phyloP scores from a whole-genome alignment of 2,113 vertebrate species.

The Clarias batrachus region DNA sequence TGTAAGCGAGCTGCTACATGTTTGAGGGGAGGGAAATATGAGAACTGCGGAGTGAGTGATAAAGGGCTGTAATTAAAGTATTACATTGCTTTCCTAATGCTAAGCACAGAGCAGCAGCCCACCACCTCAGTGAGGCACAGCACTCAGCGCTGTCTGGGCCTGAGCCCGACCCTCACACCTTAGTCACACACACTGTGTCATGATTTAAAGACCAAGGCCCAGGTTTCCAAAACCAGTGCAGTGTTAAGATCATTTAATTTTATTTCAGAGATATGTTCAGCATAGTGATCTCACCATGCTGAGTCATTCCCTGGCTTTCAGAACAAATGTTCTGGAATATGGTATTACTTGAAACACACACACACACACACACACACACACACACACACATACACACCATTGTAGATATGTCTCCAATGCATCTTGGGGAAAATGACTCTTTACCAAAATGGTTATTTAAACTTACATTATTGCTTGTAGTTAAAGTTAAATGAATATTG shows the following conservation, averaged over 20 bases:
- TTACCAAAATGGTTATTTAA: background rate
- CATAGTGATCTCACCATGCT: background rate
- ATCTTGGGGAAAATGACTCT: background rate
- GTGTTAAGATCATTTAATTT: background rate
- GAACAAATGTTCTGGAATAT: background rate
- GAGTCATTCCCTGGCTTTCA: background rate
- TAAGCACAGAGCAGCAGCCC: constrained; percentile 57
- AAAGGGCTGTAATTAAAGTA: constrained; percentile 61
- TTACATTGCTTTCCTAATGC: constrained; percentile 60
- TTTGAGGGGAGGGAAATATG: constrained; percentile 53
- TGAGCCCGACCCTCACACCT: constrained; percentile 44
- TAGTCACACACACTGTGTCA: constrained; percentile 44
- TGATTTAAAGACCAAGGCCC: constrained; percentile 20
- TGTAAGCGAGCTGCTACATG: constrained; percentile 54
- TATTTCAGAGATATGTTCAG: background rate
- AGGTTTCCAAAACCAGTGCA: constrained; percentile 6
- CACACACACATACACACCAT: too few species aligned
- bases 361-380: background rate
- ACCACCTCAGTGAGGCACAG: constrained; percentile 52
- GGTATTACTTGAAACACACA: background rate
- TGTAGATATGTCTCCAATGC: background rate
- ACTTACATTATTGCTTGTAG: background rate
- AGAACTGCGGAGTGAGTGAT: constrained; percentile 54
- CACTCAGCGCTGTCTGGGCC: constrained; percentile 50
- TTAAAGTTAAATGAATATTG: background rate